Evolutionary conservation across 2,113 vertebrate species (phyloP).

Genomic region (Eulacestoma nigropectus): DNA sequence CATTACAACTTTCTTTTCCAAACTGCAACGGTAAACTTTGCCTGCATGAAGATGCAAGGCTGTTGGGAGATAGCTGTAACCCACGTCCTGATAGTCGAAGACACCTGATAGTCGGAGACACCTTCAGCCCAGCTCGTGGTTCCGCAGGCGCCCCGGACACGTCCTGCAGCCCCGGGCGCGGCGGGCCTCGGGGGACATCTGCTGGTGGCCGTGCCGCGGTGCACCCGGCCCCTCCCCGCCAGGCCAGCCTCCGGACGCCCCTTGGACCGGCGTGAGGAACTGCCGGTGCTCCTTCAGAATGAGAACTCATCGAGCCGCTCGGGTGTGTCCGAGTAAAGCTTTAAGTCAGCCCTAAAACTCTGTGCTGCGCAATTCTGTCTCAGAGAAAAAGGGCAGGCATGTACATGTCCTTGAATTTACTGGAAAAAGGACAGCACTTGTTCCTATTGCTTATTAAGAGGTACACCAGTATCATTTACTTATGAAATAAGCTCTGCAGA

Average conservation of each 20-base stretch:
- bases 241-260: background rate
- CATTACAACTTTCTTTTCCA: background rate
- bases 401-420: background rate
- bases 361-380: background rate
- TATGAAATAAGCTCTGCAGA: background rate
- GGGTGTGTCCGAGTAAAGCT: background rate
- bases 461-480: background rate
- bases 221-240: background rate
- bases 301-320: accelerated
- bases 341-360: background rate
- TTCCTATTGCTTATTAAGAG: background rate
- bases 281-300: background rate
- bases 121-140: accelerated
- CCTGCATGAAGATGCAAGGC: background rate
- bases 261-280: accelerated
- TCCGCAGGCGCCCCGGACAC: accelerated
- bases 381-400: background rate
- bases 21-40: background rate
- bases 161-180: background rate
- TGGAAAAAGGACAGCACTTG: background rate
- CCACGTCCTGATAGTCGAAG: accelerated
- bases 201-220: background rate
- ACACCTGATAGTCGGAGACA: background rate
- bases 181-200: background rate
- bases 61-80: background rate